A percentile compares a stretch with the other conserved stretches of the same genome.
Conservation (phyloP, 2,797 vertebrate species). For the Lithobates sylvaticus region DNA sequence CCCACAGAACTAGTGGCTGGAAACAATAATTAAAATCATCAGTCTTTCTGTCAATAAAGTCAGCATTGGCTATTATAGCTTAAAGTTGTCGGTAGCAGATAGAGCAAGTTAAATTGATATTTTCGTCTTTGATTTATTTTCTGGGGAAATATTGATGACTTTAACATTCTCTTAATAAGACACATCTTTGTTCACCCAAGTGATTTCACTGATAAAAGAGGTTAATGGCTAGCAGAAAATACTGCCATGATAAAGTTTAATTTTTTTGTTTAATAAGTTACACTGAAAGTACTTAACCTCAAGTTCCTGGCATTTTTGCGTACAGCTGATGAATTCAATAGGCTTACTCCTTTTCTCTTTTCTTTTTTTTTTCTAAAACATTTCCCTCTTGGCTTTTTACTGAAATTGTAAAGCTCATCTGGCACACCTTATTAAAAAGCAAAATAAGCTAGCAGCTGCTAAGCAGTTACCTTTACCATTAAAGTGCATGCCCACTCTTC, state of each 20-base stretch:
- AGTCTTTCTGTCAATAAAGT: slow-evolving; percentile 64
- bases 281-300: slow-evolving; percentile 8
- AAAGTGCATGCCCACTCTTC: too few relatives aligned
- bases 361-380: neutral
- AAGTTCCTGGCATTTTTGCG: neutral
- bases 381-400: neutral
- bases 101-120: slow-evolving; percentile 55
- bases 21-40: slow-evolving; percentile 64
- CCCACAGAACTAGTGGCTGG: slow-evolving; percentile 57
- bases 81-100: slow-evolving; percentile 58
- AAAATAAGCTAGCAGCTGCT: too few relatives aligned
- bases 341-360: neutral
- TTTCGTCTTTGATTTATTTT: slow-evolving; percentile 53
- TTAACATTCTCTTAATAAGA: slow-evolving; percentile 53
- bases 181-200: slow-evolving; percentile 41
- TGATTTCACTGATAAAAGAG: slow-evolving; percentile 24
- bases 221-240: slow-evolving; percentile 17
- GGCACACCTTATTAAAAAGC: too few relatives aligned
- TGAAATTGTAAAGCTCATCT: neutral
- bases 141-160: slow-evolving; percentile 51
- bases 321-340: neutral
- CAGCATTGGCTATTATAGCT: slow-evolving; percentile 55
- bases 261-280: neutral
- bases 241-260: slow-evolving; percentile 1
- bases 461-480: too few relatives aligned